Base-by-base conservation (phyloP, 2,888 invertebrate species). In the Callimorpha dominula region DNA sequence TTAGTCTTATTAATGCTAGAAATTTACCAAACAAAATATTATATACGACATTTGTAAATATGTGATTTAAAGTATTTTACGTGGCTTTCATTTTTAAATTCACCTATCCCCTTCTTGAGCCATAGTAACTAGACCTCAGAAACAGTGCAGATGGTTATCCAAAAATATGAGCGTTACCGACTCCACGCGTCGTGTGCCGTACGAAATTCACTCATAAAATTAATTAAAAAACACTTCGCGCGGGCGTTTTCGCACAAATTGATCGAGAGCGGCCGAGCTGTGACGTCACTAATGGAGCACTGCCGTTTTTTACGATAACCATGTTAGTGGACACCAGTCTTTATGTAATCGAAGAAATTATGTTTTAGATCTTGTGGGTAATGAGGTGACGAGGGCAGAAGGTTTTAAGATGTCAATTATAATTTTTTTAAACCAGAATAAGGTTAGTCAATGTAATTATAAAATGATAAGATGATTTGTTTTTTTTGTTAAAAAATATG, bases 191-290 rank as follows among this genome's bases (percentile, higher is more conserved):
- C 68, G 17, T 86, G 88, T 90, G 76, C 88, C 50, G 73, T 85
- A 85, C 89, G 76, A 90, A 90, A 93, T 90, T 93, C 93, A 92
- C 91, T 93, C 94, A 95, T 94, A 94, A 95, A 94, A 95, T 94
- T 95, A 95, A 95, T 95, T 95, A 95, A 95, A 94, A 95, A 95
- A 94, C 95, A 94, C 95, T 95, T 94, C 94, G 92, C 91, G 91
- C 91, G 87, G 91, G 92, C 90, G 95, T 94, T 94, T 94, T 91
- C 88, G 89, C 87, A 89, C 94, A 95, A 95, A 95, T 95, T 95
- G 94, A 95, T 92, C 91, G 94, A 92, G 94, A 93, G 93, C 90
- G 88, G 89, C 68, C 78, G 76, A 75, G 78, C 82, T 81, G 88
- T 91, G 93, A 92, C 90, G 88, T 90, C 93, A 91, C 93, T 95